A percentile compares a stretch with the other conserved stretches of the same genome.
phyloP scores from a whole-genome alignment of 2,113 vertebrate genomes.

The Erpornis zantholeuca region DNA sequence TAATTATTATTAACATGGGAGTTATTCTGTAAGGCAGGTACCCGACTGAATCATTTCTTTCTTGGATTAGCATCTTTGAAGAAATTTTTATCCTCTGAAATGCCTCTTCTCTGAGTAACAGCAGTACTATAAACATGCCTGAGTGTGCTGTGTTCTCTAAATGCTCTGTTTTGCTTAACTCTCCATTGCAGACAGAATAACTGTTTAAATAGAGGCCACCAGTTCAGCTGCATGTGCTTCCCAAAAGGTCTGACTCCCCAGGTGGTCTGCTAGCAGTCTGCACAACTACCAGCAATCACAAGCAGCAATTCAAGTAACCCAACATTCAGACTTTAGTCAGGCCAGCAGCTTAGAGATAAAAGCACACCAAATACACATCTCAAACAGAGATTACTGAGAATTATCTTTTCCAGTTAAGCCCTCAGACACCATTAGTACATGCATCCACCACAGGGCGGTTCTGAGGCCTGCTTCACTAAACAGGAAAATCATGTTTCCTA shows the following conservation, averaged over 20 bases:
- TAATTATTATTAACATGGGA: background rate
- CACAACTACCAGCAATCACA: background rate
- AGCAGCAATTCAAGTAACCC: fast-evolving
- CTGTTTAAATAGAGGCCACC: background rate
- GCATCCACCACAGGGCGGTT: background rate
- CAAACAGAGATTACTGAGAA: background rate
- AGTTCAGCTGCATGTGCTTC: background rate
- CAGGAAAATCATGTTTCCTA: background rate
- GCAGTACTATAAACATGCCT: background rate
- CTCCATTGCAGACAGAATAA: background rate
- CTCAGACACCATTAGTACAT: background rate
- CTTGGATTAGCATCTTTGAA: background rate
- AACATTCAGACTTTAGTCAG: background rate
- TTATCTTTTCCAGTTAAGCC: background rate
- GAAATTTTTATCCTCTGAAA: background rate
- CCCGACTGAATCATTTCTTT: fast-evolving
- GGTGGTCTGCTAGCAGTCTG: background rate
- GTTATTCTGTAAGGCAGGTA: background rate
- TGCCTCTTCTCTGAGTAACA: background rate
- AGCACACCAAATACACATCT: background rate
- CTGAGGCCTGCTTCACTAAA: background rate
- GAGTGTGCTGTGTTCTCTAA: background rate
- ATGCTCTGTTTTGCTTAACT: background rate
- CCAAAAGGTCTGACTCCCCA: background rate
- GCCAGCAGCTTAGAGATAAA: background rate